A percentile compares a stretch with the other conserved stretches of the same genome.
Evolutionary conservation across 2,888 invertebrate genomes (phyloP).

Genomic region (Drosophila demipolita): DNA sequence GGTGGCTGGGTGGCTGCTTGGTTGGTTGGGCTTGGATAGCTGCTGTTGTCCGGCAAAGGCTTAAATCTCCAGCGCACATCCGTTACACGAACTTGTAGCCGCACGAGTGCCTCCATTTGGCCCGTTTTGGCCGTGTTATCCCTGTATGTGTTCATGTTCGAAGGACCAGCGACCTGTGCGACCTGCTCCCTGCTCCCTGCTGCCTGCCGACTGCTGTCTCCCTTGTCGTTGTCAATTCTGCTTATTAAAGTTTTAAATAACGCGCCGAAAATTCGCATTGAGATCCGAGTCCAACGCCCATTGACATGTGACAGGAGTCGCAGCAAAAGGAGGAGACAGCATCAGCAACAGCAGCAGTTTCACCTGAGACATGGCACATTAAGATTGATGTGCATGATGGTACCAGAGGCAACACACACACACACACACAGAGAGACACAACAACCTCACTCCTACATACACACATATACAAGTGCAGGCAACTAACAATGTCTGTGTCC

Average conservation of each 20-base stretch:
- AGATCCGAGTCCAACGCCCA: conserved; percentile 52
- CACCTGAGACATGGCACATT: conserved; percentile 74
- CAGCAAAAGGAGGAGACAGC: conserved; percentile 21
- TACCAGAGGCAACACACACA: conserved; percentile 25
- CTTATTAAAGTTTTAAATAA: conserved; percentile 80
- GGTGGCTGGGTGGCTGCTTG: background rate
- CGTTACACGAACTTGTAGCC: conserved; percentile 76
- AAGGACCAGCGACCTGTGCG: background rate
- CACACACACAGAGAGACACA: background rate
- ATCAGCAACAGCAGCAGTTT: conserved; percentile 11
- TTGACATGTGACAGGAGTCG: conserved; percentile 70
- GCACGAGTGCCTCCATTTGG: conserved; percentile 65
- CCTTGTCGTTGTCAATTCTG: conserved; percentile 73
- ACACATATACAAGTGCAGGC: conserved; percentile 27
- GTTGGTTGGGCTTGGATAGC: background rate
- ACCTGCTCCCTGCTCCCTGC: background rate
- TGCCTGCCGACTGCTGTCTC: conserved; percentile 10
- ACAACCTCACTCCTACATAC: background rate
- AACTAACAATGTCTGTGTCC: conserved; percentile 62
- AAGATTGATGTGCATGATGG: conserved; percentile 74
- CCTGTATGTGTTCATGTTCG: conserved; percentile 6
- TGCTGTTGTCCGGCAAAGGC: conserved; percentile 55
- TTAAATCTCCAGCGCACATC: conserved; percentile 77
- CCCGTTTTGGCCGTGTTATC: conserved; percentile 2
- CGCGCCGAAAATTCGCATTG: conserved; percentile 77